Percentiles rank a stretch among this genome's conserved stretches.
phyloP scores from a whole-genome alignment of 2,888 invertebrate genomes.

The Dryobotodes eremita region DNA sequence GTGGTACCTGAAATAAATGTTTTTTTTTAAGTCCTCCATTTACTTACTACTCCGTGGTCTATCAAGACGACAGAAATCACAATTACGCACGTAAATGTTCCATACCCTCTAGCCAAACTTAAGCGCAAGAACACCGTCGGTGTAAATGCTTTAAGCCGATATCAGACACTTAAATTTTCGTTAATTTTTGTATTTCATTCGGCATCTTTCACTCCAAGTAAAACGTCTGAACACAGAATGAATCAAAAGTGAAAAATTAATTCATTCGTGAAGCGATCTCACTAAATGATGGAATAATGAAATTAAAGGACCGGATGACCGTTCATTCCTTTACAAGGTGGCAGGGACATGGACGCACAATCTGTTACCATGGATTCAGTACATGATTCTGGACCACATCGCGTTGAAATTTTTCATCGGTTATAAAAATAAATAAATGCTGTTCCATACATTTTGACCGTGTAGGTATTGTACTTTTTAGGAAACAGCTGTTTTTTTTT shows the following conservation, averaged over 20 bases:
- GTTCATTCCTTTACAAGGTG: too few species aligned
- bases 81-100: conserved; percentile 29
- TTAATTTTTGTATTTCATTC: neutral
- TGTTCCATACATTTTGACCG: too few species aligned
- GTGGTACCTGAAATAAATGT: too few species aligned
- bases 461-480: too few species aligned
- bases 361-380: too few species aligned
- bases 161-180: neutral
- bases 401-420: too few species aligned
- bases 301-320: neutral
- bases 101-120: neutral
- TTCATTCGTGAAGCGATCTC: neutral
- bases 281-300: neutral
- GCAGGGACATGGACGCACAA: too few species aligned
- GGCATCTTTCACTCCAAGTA: neutral
- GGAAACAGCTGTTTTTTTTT: too few species aligned
- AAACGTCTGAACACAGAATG: neutral
- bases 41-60: neutral
- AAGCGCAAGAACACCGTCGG: conserved; percentile 2
- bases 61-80: neutral
- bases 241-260: neutral
- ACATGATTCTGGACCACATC: too few species aligned
- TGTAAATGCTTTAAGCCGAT: conserved; percentile 41
- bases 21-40: neutral
- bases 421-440: too few species aligned